Conservation (phyloP, 2,797 vertebrate genomes). For the Danio kyathit region DNA sequence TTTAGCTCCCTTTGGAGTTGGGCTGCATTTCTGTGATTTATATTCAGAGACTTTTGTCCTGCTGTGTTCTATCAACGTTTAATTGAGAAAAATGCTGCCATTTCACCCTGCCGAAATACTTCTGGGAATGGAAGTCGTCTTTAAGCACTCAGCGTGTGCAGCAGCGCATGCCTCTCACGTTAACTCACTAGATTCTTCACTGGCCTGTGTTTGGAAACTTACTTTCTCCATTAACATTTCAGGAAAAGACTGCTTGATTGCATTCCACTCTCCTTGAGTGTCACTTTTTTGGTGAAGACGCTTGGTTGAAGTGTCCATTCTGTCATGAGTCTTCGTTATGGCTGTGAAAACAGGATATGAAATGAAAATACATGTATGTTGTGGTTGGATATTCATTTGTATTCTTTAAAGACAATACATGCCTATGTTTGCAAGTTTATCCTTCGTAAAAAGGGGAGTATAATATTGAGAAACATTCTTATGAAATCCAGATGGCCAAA, state of each 20-base stretch:
- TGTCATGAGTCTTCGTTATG: constrained; percentile 77
- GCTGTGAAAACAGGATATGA: constrained; percentile 79
- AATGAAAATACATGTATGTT: constrained; percentile 41
- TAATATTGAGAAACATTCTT: constrained; percentile 58
- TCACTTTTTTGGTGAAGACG: constrained; percentile 74
- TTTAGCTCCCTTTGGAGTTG: constrained; percentile 68
- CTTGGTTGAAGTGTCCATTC: constrained; percentile 73
- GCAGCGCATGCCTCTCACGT: constrained; percentile 9
- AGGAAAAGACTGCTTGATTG: constrained; percentile 78
- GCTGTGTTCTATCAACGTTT: constrained; percentile 86
- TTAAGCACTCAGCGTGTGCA: constrained; percentile 72
- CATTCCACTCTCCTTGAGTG: constrained; percentile 79
- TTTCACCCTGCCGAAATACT: constrained; percentile 82
- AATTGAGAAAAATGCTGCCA: constrained; percentile 77
- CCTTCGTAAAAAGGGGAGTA: constrained; percentile 59
- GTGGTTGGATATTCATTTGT: not conserved
- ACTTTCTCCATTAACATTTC: constrained; percentile 83
- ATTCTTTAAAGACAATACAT: constrained; percentile 17
- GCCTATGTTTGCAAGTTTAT: constrained; percentile 69
- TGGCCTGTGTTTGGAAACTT: constrained; percentile 80
- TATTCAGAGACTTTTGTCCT: constrained; percentile 81
- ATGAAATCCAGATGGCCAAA: constrained; percentile 68
- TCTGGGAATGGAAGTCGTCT: constrained; percentile 79
- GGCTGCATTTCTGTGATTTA: constrained; percentile 82
- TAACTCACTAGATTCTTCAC: not conserved